Base-by-base conservation (phyloP, 1,140 invertebrate genomes). In the Aphelinus certus region DNA sequence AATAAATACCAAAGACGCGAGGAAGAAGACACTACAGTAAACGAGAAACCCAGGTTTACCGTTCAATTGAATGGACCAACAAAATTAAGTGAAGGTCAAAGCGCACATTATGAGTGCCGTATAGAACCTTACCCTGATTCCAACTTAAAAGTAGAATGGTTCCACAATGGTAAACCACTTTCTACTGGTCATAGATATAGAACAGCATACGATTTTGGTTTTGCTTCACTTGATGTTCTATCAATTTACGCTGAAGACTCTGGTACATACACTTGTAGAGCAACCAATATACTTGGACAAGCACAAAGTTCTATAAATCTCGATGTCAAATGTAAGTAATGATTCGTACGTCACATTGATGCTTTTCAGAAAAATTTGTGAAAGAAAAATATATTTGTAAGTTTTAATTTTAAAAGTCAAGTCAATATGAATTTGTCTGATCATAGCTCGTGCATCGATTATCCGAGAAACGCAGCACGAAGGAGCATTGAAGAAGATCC, bases 81-180 rank as follows among this genome's bases (percentile, higher is more conserved):
- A 46, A 92, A 91, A 75, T 86, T 97, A 49, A 88, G 93, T 51
- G 96, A 97, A 88, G 95, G 94, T 1, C 94, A 96, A 88, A 96
- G 94, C 82, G 95, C 95, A 68, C 96, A 97, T 83, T 99, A 99
- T 85, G 97, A 99, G 88, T 98, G 97, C 81, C 92, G 96, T 63
- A 95, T 99, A 80, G 95, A 98, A 80, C 98, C 98, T 56, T 95
- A 97, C 82, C 96, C 96, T 7, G 98, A 99, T 89, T 92, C 96
- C 1, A 94, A 94, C 68, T 92, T 99, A 83, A 93, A 94, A 78
- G 94, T 98, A 1, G 95, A 97, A 87, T 98, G 97, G 97, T 96
- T 95, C 86, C 94, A 96, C 81, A 97, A 98, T 85, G 96, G 95
- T 64, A 94, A 96, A 85, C 95, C 96, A 56, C 85, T 98, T n/a